phyloP scores from a whole-genome alignment of 2,888 invertebrate species.

The Parochlus steinenii region DNA sequence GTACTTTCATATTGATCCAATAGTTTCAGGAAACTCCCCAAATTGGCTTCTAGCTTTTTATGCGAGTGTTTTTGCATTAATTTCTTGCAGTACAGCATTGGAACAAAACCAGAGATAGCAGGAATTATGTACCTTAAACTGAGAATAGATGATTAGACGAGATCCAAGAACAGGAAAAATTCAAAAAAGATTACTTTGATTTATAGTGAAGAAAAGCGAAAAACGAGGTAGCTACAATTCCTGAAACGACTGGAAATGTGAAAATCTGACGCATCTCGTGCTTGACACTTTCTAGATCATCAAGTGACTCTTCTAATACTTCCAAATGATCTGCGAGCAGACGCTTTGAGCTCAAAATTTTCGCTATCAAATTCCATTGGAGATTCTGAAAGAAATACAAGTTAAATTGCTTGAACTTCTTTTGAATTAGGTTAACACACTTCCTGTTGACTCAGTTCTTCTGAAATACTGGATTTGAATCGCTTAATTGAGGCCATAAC shows the following conservation, averaged over 20 bases:
- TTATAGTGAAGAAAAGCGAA: constrained; percentile 2
- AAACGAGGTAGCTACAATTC: constrained; percentile 19
- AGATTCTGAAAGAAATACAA: too few relatives aligned
- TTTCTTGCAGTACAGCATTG: constrained; percentile 2
- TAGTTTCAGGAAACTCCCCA: constrained; percentile 22
- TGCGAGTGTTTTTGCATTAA: constrained; percentile 12
- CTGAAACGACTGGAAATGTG: constrained; percentile 22
- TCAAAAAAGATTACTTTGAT: constrained; percentile 1
- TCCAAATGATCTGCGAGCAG: constrained; percentile 28
- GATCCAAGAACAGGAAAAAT: neutral
- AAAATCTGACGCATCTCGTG: constrained; percentile 16
- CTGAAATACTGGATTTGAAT: too few relatives aligned
- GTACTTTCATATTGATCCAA: constrained; percentile 28
- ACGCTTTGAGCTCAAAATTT: constrained; percentile 26
- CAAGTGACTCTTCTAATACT: constrained; percentile 11
- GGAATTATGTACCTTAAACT: constrained; percentile 8
- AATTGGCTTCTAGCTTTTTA: constrained; percentile 22
- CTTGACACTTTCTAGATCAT: neutral
- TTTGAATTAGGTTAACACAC: too few relatives aligned
- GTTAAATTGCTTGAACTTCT: too few relatives aligned
- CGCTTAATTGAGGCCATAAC: too few relatives aligned
- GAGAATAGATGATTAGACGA: neutral
- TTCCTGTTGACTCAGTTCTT: too few relatives aligned
- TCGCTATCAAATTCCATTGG: constrained; percentile 11
- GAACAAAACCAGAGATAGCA: neutral